Conservation (phyloP, 2,888 invertebrate species). For the Lordiphosa fenestrarum region DNA sequence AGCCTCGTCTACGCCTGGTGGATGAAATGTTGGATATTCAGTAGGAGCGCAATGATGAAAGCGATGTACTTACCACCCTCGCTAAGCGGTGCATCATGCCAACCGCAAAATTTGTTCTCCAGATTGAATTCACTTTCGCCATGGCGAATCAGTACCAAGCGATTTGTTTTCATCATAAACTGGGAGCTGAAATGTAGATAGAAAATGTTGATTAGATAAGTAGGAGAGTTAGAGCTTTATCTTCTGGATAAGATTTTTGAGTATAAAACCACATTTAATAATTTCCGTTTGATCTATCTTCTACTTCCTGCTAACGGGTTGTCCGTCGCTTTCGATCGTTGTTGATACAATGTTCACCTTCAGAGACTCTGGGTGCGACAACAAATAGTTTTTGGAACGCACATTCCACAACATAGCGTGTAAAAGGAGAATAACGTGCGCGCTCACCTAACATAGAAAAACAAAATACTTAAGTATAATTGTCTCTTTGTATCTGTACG, state of each 20-base stretch:
- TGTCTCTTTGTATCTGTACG: slow-evolving; percentile 10
- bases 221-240: no score
- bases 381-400: slow-evolving; percentile 19
- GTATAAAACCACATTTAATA: no score
- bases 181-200: slow-evolving; percentile 31
- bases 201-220: not conserved
- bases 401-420: slow-evolving; percentile 48
- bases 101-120: slow-evolving; percentile 87
- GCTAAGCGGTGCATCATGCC: slow-evolving; percentile 87
- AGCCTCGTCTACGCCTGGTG: slow-evolving; percentile 75
- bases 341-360: not conserved
- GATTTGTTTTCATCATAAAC: slow-evolving; percentile 69
- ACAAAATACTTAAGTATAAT: slow-evolving; percentile 23
- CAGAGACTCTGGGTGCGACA: slow-evolving; percentile 5
- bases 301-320: no score
- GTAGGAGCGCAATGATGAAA: not conserved
- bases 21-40: not conserved
- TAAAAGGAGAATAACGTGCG: slow-evolving; percentile 20
- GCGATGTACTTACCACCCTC: slow-evolving; percentile 81
- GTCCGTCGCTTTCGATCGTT: not conserved
- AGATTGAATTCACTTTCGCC: slow-evolving; percentile 90
- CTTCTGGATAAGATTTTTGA: no score
- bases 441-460: slow-evolving; percentile 33
- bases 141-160: slow-evolving; percentile 83
- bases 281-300: no score